Conservation (phyloP, 2,888 invertebrate species). For the Hydropsyche betteni region DNA sequence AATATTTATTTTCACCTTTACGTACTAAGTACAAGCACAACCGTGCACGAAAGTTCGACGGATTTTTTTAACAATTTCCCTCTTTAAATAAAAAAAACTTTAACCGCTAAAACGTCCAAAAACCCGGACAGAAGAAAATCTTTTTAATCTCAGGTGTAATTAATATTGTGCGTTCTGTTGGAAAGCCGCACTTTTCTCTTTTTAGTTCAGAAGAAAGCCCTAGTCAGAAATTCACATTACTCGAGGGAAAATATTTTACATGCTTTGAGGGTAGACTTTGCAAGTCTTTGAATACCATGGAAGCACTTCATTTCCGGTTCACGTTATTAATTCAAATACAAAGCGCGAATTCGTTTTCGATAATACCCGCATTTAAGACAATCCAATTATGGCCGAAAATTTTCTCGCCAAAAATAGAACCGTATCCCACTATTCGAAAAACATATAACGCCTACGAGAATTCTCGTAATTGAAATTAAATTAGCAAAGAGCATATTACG, state of each 20-base stretch:
- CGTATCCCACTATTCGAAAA: too few species aligned
- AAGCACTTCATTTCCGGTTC: slow-evolving; percentile 25
- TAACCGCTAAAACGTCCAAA: not conserved
- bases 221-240: slow-evolving; percentile 5
- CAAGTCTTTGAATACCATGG: slow-evolving; percentile 13
- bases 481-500: too few species aligned
- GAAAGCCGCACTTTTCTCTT: slow-evolving; percentile 22
- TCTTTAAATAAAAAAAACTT: slow-evolving; percentile 9
- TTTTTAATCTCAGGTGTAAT: slow-evolving; percentile 31
- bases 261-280: slow-evolving; percentile 11
- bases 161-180: slow-evolving; percentile 32
- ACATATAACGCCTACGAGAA: too few species aligned
- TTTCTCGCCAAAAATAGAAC: too few species aligned
- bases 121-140: not conserved
- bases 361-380: not conserved
- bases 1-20: not conserved
- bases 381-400: too few species aligned
- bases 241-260: slow-evolving; percentile 27
- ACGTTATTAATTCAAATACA: slow-evolving; percentile 15
- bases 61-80: not conserved
- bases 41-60: not conserved
- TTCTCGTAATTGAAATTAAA: too few species aligned
- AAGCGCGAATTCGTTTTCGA: slow-evolving; percentile 20
- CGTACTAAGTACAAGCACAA: not conserved
- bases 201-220: slow-evolving; percentile 11